Percentiles rank a stretch among this genome's conserved stretches.
Evolutionary conservation across 2,113 vertebrate genomes (phyloP).

Genomic region (Motacilla tschutschensis): DNA sequence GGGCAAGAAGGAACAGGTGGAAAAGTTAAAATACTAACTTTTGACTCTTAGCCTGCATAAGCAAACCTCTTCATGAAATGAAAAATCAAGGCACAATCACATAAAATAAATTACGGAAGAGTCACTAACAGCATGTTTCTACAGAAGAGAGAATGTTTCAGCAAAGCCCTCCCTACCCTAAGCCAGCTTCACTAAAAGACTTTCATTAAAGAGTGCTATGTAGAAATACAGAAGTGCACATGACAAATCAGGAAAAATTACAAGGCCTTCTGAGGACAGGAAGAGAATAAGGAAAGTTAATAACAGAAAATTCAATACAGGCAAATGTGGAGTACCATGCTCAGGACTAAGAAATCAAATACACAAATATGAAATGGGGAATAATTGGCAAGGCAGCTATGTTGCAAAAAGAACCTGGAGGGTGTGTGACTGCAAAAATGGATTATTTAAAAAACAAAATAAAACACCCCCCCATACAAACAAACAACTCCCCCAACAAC

Average conservation of each 20-base stretch:
- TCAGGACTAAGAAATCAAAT: slow-evolving; percentile 34
- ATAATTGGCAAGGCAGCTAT: slow-evolving; percentile 5
- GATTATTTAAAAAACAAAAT: background rate
- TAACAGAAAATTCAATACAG: slow-evolving; percentile 25
- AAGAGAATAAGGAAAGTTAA: background rate
- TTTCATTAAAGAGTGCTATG: background rate
- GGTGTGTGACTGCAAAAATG: background rate
- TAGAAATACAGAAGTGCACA: background rate
- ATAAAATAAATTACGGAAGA: background rate
- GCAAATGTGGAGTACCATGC: background rate
- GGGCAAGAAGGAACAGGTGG: accelerated
- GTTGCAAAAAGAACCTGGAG: slow-evolving; percentile 6
- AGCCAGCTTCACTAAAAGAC: background rate
- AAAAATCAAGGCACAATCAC: background rate
- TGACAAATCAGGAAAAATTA: background rate
- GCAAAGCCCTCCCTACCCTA: background rate
- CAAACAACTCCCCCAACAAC: background rate
- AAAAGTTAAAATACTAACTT: background rate
- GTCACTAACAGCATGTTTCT: background rate
- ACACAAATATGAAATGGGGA: slow-evolving; percentile 10
- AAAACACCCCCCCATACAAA: background rate
- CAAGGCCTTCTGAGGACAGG: background rate
- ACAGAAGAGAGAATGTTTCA: background rate
- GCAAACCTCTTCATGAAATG: background rate
- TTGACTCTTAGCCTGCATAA: background rate